Percentiles rank a stretch among this genome's conserved stretches.
phyloP scores from a whole-genome alignment of 2,797 vertebrate genomes.

The Mus spretus region DNA sequence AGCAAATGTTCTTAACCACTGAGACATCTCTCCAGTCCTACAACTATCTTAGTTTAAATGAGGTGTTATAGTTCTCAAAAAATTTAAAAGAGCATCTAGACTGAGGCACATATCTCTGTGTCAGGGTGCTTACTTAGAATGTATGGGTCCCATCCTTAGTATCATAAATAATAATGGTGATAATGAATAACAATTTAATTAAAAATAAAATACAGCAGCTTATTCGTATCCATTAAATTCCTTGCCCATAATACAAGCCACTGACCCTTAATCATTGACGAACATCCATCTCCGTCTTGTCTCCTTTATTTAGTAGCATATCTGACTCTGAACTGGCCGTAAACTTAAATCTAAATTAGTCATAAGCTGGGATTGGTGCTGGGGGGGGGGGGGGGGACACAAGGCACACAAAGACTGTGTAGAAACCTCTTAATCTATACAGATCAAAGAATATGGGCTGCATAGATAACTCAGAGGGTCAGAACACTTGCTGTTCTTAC shows the following conservation, averaged over 20 bases:
- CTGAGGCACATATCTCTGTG: neutral
- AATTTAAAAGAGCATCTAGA: neutral
- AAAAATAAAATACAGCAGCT: neutral
- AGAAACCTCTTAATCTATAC: constrained; percentile 1
- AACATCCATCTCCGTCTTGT: constrained; percentile 12
- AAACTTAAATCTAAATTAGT: constrained; percentile 61
- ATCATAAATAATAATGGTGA: neutral
- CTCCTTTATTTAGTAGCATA: constrained; percentile 13
- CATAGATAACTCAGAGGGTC: neutral
- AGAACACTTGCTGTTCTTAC: neutral
- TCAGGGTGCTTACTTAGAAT: neutral
- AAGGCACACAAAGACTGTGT: neutral
- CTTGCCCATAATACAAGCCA: neutral
- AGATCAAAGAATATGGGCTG: neutral
- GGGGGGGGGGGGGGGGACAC: neutral
- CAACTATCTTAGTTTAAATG: neutral
- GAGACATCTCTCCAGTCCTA: neutral
- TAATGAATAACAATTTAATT: neutral
- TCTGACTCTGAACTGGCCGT: constrained; percentile 37
- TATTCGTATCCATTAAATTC: constrained; percentile 39
- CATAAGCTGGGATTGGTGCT: neutral
- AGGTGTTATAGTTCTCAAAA: constrained; percentile 12
- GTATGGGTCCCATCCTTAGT: neutral
- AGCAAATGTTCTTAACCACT: neutral
- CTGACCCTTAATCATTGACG: neutral